Evolutionary conservation across 2,888 invertebrate genomes (phyloP).

Genomic region (Lampropteryx suffumata): DNA sequence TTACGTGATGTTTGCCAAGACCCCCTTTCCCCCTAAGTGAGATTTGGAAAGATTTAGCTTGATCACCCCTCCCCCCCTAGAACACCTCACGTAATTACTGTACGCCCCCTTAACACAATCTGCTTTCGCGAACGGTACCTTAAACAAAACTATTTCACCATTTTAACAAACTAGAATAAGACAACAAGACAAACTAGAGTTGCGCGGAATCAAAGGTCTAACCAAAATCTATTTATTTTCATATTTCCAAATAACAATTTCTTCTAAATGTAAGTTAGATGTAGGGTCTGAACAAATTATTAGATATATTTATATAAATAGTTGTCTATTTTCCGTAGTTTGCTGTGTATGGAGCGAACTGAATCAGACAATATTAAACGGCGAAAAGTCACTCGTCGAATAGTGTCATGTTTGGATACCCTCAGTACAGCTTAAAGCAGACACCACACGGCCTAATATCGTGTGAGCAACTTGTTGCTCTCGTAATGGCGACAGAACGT

Average conservation of each 20-base stretch:
- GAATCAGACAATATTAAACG: conserved; percentile 33
- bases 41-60: too few relatives aligned
- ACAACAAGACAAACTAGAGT: neutral
- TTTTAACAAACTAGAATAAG: too few relatives aligned
- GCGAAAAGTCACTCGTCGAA: conserved; percentile 31
- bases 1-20: too few relatives aligned
- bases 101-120: neutral
- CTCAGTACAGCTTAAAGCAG: conserved; percentile 16
- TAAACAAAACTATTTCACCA: too few relatives aligned
- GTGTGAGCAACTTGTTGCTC: too few relatives aligned
- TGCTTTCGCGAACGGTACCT: neutral
- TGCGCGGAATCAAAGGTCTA: conserved; percentile 24
- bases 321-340: conserved; percentile 76
- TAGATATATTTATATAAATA: conserved; percentile 29
- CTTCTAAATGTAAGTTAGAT: conserved; percentile 32
- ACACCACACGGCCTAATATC: too few relatives aligned
- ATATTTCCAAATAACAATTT: conserved; percentile 46
- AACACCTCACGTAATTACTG: too few relatives aligned
- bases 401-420: conserved; percentile 40
- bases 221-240: conserved; percentile 59
- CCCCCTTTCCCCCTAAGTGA: too few relatives aligned
- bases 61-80: too few relatives aligned
- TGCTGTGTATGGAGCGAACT: conserved; percentile 47
- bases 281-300: conserved; percentile 57
- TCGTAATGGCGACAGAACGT: too few relatives aligned